These are phyloP conservation scores for Limonius californicus DNA, from an alignment of 1,140 invertebrate species.

Conservation along the genomic window DNA sequence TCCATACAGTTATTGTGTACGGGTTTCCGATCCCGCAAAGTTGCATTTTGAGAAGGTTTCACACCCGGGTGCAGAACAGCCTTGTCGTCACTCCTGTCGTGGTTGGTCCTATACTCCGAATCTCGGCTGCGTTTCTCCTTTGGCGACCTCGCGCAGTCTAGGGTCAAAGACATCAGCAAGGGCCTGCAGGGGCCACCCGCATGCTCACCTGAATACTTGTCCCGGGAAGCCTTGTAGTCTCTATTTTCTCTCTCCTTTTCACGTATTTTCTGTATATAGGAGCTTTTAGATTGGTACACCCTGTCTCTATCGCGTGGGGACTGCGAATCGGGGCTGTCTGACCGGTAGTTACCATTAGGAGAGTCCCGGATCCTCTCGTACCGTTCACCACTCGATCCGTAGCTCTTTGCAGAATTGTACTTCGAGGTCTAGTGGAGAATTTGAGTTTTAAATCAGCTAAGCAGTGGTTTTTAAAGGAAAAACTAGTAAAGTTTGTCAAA, in stretches of 20 bases:
- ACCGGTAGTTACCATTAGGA: slow-evolving; percentile 72
- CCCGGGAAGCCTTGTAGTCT: slow-evolving; percentile 82
- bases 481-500: slow-evolving; percentile 22
- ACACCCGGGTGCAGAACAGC: slow-evolving; percentile 64
- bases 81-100: slow-evolving; percentile 75
- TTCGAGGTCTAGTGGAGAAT: slow-evolving; percentile 63
- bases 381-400: slow-evolving; percentile 54
- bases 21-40: slow-evolving; percentile 59
- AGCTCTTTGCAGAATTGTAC: slow-evolving; percentile 69
- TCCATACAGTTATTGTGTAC: slow-evolving; percentile 61
- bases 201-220: slow-evolving; percentile 77
- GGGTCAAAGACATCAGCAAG: no score
- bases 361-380: slow-evolving; percentile 65
- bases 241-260: slow-evolving; percentile 88
- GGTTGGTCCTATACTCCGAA: slow-evolving; percentile 77
- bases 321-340: slow-evolving; percentile 66
- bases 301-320: slow-evolving; percentile 66
- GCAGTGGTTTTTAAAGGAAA: not conserved
- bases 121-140: slow-evolving; percentile 81
- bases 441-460: not conserved
- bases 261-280: slow-evolving; percentile 73
- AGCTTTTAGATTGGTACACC: slow-evolving; percentile 70
- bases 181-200: no score
- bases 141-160: slow-evolving; percentile 73
- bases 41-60: slow-evolving; percentile 52